A percentile compares a stretch with the other conserved stretches of the same genome.
phyloP scores from a whole-genome alignment of 2,888 invertebrate species.

The Ectropis crepuscularia region DNA sequence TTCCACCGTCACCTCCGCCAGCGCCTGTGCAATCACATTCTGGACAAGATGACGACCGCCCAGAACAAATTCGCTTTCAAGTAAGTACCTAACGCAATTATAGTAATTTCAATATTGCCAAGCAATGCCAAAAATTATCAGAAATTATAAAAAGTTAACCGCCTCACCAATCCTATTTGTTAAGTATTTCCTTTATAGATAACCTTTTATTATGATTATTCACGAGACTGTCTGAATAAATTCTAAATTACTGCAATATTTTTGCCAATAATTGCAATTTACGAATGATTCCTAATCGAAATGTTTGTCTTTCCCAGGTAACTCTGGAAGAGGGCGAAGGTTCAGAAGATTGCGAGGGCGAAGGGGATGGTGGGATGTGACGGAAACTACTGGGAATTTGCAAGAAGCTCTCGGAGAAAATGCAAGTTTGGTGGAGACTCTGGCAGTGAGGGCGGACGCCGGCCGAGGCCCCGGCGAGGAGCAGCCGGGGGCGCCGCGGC shows the following conservation, averaged over 20 bases:
- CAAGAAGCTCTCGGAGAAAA: constrained; percentile 95
- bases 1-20: constrained; percentile 95
- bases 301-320: constrained; percentile 80
- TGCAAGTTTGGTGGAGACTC: constrained; percentile 95
- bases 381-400: constrained; percentile 96
- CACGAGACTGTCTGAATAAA: constrained; percentile 7
- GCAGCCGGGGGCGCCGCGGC: constrained; percentile 31
- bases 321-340: constrained; percentile 95
- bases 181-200: constrained; percentile 3
- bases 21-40: constrained; percentile 78
- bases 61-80: constrained; percentile 90
- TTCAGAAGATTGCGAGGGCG: constrained; percentile 84
- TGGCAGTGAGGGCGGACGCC: constrained; percentile 83
- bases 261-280: not conserved
- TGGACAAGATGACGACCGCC: constrained; percentile 84
- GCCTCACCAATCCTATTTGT: not conserved
- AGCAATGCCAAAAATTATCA: not conserved
- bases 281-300: constrained; percentile 9
- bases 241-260: not conserved
- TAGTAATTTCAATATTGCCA: not conserved
- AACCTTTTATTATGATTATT: constrained; percentile 11
- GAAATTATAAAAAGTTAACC: too few relatives aligned
- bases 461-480: constrained; percentile 44
- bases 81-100: constrained; percentile 65
- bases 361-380: constrained; percentile 91